phyloP scores from a whole-genome alignment of 2,888 invertebrate genomes.

The Halictus ligatus region DNA sequence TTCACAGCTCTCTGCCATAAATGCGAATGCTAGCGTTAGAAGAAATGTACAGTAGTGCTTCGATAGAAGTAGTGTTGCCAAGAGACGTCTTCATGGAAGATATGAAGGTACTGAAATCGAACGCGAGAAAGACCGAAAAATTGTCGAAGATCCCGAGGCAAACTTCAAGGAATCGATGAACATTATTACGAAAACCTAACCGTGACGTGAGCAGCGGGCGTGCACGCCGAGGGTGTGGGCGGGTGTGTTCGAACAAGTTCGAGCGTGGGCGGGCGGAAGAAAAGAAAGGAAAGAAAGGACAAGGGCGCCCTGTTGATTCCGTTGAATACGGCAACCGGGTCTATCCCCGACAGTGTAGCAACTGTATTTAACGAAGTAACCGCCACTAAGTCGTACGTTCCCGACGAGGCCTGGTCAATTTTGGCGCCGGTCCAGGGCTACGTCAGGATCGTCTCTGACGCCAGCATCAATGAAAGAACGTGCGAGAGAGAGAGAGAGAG shows the following conservation, averaged over 20 bases:
- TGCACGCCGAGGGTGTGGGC: background rate
- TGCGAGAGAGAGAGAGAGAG: conserved; percentile 43
- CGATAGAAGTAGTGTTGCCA: background rate
- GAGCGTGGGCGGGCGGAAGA: background rate
- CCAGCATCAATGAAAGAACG: conserved; percentile 81
- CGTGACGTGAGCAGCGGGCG: background rate
- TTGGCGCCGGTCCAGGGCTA: conserved; percentile 78
- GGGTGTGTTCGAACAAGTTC: background rate
- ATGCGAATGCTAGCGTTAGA: fast-evolving
- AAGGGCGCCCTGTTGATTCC: conserved; percentile 52
- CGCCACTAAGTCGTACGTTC: conserved; percentile 44
- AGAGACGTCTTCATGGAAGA: background rate
- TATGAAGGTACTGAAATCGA: no score
- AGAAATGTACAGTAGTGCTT: background rate
- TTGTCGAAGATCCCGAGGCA: background rate
- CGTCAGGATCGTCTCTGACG: conserved; percentile 80
- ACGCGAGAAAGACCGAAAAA: background rate
- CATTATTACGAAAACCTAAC: background rate
- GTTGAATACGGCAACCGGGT: background rate
- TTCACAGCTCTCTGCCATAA: no score
- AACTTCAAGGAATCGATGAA: background rate
- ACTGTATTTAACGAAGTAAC: conserved; percentile 52
- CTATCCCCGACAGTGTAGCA: conserved; percentile 21
- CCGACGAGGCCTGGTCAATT: conserved; percentile 59
- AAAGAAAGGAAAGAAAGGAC: background rate